Evolutionary conservation across 2,797 vertebrate genomes (phyloP).

Genomic region (Karalla daura): DNA sequence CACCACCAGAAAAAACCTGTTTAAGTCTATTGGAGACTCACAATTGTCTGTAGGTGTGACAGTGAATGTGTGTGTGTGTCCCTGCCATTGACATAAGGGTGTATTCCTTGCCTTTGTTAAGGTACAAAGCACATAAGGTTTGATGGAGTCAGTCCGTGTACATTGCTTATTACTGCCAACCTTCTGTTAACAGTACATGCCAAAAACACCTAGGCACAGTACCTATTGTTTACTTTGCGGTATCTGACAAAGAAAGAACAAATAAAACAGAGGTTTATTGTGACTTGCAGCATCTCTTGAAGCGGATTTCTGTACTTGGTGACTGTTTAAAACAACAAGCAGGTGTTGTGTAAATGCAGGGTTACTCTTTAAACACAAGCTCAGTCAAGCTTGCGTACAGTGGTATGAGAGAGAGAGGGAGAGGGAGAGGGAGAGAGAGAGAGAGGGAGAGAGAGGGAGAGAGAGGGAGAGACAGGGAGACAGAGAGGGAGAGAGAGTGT

Average conservation of each 20-base stretch:
- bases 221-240: conserved; percentile 10
- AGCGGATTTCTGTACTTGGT: conserved; percentile 15
- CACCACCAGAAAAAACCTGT: too few species aligned
- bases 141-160: conserved; percentile 12
- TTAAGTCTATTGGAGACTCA: too few species aligned
- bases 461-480: too few species aligned
- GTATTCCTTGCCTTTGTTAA: too few species aligned
- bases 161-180: conserved; percentile 7
- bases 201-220: conserved; percentile 12
- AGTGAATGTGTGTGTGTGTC: too few species aligned
- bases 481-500: conserved; percentile 32
- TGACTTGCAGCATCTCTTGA: conserved; percentile 15
- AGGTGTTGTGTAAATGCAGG: conserved; percentile 33
- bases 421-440: too few species aligned
- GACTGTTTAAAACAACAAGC: conserved; percentile 33
- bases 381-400: conserved; percentile 21
- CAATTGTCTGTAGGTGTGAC: too few species aligned
- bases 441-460: too few species aligned
- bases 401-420: conserved; percentile 12
- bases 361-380: conserved; percentile 22
- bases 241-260: conserved; percentile 4
- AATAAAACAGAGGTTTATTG: conserved; percentile 37
- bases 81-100: too few species aligned
- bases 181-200: too few species aligned
- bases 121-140: too few species aligned